Evolutionary conservation across 2,797 vertebrate species (phyloP).

Genomic region (Hydrophis major): DNA sequence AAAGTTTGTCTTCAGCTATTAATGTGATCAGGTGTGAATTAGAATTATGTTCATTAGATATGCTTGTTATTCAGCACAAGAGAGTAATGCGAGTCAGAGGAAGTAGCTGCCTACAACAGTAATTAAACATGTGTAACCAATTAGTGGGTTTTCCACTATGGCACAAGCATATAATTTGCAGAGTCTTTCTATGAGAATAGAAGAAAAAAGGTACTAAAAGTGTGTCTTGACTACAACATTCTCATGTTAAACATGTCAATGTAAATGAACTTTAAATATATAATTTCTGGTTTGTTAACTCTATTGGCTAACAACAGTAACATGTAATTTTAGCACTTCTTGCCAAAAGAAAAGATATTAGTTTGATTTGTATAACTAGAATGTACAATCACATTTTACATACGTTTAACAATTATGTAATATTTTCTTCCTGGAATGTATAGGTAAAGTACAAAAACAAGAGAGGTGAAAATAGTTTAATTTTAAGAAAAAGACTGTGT

Average conservation of each 20-base stretch:
- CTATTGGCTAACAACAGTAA: slow-evolving; percentile 63
- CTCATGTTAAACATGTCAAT: slow-evolving; percentile 73
- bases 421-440: slow-evolving; percentile 13
- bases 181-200: slow-evolving; percentile 77
- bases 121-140: slow-evolving; percentile 99
- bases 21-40: slow-evolving; percentile 91
- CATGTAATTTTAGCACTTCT: slow-evolving; percentile 67
- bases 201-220: slow-evolving; percentile 77
- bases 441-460: neutral
- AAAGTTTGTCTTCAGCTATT: slow-evolving; percentile 62
- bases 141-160: slow-evolving; percentile 87
- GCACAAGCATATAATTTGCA: slow-evolving; percentile 91
- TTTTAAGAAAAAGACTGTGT: neutral
- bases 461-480: neutral
- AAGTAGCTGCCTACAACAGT: slow-evolving; percentile 92
- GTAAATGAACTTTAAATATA: slow-evolving; percentile 74
- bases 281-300: slow-evolving; percentile 73
- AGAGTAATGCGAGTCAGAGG: slow-evolving; percentile 84
- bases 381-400: slow-evolving; percentile 11
- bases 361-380: slow-evolving; percentile 54
- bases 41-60: slow-evolving; percentile 77
- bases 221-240: slow-evolving; percentile 68
- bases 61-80: slow-evolving; percentile 80
- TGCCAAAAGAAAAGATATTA: slow-evolving; percentile 50
- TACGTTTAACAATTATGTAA: slow-evolving; percentile 30